Evolutionary conservation across 2,113 vertebrate genomes (phyloP), one percentile per base, ranked within the genome.

Genomic region (Myiozetetes cayanensis): DNA sequence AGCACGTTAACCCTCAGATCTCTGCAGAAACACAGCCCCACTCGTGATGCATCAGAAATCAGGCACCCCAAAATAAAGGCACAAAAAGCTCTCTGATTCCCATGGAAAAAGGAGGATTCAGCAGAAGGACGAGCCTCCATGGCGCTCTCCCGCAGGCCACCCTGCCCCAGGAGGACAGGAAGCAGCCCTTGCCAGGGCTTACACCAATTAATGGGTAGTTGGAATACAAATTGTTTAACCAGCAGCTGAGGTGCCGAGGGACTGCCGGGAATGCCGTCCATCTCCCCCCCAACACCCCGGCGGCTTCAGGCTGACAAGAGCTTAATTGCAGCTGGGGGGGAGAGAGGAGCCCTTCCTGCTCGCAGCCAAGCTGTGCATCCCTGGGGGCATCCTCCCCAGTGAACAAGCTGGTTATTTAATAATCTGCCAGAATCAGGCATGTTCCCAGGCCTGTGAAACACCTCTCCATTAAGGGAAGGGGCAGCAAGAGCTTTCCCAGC

Each of bases 221-320:
- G 72, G 93, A 85, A 90, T 74, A 83, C 90, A 94, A 96, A 95
- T 82, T 70, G 52, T 87, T 94, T 50, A 62, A 93, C 2, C 85
- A 95, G 90, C 74, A 85, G 80, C 44, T 4, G 24, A 72, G 87
- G 75, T 53, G 71, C 59, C 5, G 1, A 67, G 92, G 77, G 72
- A 83, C 41, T 55, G 61, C 20, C 0, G 44, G 70, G 41, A 85
- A 23, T 10, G 35, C 35, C 4, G 27, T 49, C 87, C 94, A 39
- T 27, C 87, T 86, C 87, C 63, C 89, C 89, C 72, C 62, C 3
- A 22, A 1, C 76, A 58, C 63, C 77, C 65, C 4, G 2, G 47
- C 3, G 1, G 82, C 94, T 95, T 6, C 81, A 2, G 78, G 55
- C 78, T 94, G 85, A 85, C 79, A 86, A 28, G 62, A 91, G 71